Conservation (phyloP, 1,140 invertebrate genomes). For the Macrocentrus cingulum region DNA sequence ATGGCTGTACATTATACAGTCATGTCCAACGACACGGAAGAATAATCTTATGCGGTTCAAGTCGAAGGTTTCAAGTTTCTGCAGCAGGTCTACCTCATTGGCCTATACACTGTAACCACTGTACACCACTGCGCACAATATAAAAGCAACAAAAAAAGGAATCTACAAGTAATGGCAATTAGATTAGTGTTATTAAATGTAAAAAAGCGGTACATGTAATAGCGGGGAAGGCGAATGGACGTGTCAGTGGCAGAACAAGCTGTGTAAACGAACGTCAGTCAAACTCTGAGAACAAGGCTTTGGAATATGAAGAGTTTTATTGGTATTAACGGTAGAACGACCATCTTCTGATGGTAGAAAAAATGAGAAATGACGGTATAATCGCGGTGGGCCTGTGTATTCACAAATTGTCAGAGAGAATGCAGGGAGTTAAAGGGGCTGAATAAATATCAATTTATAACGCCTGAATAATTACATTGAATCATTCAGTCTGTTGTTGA, state of each 20-base stretch:
- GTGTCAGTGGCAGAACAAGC: conserved; percentile 20
- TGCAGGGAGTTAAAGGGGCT: conserved; percentile 17
- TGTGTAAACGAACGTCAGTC: conserved; percentile 21
- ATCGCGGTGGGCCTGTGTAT: conserved; percentile 7
- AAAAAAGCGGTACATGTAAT: background rate
- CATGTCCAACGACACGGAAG: conserved; percentile 31
- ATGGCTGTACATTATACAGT: background rate
- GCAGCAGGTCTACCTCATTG: background rate
- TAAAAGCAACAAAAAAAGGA: background rate
- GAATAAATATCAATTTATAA: conserved; percentile 31
- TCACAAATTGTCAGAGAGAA: background rate
- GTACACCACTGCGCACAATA: background rate
- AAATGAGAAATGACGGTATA: conserved; percentile 7
- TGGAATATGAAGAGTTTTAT: conserved; percentile 3
- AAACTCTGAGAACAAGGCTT: conserved; percentile 9
- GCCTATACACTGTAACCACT: conserved; percentile 1
- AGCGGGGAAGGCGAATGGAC: background rate
- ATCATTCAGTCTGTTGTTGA: conserved; percentile 1
- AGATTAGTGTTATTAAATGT: conserved; percentile 1
- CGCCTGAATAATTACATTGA: conserved; percentile 23
- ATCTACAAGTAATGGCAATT: conserved; percentile 8
- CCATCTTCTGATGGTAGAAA: background rate
- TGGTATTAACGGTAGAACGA: conserved; percentile 19
- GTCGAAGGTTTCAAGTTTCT: conserved; percentile 18
- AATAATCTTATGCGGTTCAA: conserved; percentile 36